phyloP scores from a whole-genome alignment of 1,140 invertebrate species.

The Zophobas morio region DNA sequence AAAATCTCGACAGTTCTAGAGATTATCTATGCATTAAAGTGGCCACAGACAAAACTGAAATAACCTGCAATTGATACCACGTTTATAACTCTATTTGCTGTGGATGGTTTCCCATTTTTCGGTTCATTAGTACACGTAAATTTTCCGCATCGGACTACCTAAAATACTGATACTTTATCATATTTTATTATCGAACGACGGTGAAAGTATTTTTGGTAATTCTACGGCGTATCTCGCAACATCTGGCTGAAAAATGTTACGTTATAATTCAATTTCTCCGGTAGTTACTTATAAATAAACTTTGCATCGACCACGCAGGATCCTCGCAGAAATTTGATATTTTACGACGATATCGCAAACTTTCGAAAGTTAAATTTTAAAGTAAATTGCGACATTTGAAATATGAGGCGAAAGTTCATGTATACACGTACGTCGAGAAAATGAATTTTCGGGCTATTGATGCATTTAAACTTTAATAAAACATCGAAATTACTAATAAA shows the following conservation, averaged over 20 bases:
- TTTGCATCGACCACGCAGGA: not conserved
- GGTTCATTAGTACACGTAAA: no score
- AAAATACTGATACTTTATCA: no score
- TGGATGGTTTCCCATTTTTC: no score
- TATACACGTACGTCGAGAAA: not conserved
- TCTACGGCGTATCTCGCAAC: no score
- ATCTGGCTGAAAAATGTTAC: not conserved
- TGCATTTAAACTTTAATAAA: conserved; percentile 6
- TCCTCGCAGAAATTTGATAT: conserved; percentile 6
- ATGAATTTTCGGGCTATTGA: not conserved
- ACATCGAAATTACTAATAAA: not conserved
- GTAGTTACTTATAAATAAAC: not conserved
- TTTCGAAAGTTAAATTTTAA: conserved; percentile 8
- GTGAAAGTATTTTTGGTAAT: no score
- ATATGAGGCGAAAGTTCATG: conserved; percentile 2
- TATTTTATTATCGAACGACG: no score
- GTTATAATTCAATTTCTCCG: not conserved
- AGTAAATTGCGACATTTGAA: conserved; percentile 2
- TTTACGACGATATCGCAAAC: conserved; percentile 1
- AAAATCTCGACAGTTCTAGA: no score
- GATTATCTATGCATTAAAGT: no score
- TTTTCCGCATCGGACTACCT: no score
- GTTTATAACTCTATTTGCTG: no score
- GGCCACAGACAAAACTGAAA: no score
- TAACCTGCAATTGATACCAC: no score